Conservation (phyloP, 2,113 vertebrate species). For the Parus major region DNA sequence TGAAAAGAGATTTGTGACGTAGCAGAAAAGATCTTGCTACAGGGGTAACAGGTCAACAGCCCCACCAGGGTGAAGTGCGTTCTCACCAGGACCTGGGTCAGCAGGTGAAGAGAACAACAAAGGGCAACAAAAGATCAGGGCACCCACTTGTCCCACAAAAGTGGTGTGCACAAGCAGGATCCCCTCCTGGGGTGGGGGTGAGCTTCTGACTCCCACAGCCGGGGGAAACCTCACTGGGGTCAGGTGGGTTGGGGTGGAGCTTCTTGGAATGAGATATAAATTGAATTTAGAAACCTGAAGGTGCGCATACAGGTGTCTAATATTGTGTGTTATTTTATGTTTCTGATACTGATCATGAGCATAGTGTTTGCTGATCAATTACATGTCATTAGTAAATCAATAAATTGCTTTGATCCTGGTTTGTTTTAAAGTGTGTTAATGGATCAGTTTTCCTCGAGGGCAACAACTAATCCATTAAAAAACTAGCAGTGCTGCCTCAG, state of each 20-base stretch:
- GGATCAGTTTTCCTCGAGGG: neutral
- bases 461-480: neutral
- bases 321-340: neutral
- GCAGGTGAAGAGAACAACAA: too few relatives aligned
- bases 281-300: neutral
- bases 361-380: neutral
- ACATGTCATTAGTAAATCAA: neutral
- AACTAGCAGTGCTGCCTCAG: neutral
- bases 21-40: neutral
- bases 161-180: neutral
- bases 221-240: rapidly evolving
- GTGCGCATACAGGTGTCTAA: too few relatives aligned
- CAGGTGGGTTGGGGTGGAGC: rapidly evolving
- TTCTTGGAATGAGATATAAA: neutral
- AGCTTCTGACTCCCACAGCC: neutral
- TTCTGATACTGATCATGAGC: neutral
- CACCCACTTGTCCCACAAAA: neutral
- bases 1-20: neutral
- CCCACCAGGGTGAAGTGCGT: rapidly evolving
- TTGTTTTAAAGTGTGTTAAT: neutral
- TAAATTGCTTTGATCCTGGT: neutral
- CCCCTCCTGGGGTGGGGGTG: rapidly evolving
- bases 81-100: neutral
- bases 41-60: neutral
- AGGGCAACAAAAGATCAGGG: neutral